Base-by-base conservation (phyloP, 2,888 invertebrate genomes). In the Thymelicus sylvestris region DNA sequence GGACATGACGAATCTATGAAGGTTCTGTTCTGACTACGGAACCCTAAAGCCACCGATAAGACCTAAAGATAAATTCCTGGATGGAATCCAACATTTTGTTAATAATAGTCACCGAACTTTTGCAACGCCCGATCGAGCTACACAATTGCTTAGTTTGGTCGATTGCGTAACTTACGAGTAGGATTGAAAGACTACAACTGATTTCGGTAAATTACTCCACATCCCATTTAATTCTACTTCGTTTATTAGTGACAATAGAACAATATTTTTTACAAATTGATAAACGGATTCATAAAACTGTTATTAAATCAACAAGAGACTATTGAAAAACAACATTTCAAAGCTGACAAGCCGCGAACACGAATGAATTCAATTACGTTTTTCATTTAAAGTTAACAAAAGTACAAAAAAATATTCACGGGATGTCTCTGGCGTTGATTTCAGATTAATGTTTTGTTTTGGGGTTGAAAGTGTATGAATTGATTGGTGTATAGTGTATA, bases 241-340 rank as follows among this genome's bases (percentile, higher is more conserved):
- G 31, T 31, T 31, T 31, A 31, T 31, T 44, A 44, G 44, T 10
- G 44, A 44, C 48, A 48, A 48, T 48, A 13, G 13, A 13, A 5
- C 48, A 48, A 48, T 48, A 48, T 48, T 48, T 48, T 48, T 48
- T 44, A 44, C 44, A 44, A 48, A 13, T 50, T 38, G 15, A 50
- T 64, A 64, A 38, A 38, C 50, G 19, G 4, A 19, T 67, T 38
- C 24, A 47, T 52, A 31, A 15, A 60, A 67, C 48, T 60, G 31
- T 60, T 67, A 62, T 55, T 50, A 39, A 62, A 55, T 52, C 15
- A 52, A 68, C 67, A 68, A 68, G 59, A 52, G 52, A 55, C 47
- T 63, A 57, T 68, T 63, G 63, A 68, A 55, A 68, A 62, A 63
- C 55, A 63, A 68, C 62, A 68, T 44, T 63, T 68, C 68, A 63